Base-by-base conservation (phyloP, 2,113 vertebrate species). In the Labeo rohita region DNA sequence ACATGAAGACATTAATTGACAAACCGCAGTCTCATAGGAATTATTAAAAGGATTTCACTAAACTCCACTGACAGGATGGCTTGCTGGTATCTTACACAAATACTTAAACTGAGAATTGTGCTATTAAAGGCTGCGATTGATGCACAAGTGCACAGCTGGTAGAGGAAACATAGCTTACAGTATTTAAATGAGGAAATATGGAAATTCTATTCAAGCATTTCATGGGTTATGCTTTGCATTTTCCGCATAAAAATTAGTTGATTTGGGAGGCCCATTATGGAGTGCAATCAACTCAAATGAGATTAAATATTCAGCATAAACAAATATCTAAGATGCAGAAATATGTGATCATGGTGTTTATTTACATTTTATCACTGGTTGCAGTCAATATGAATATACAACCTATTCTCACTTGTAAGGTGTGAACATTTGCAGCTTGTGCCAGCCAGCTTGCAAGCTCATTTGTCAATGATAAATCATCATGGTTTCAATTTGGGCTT, bases 301-400 rank as follows among this genome's bases (percentile, higher is more conserved):
- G 15, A 54, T 77, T 54, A 36, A 54, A 18, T 77, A 77, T 54
- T 34, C 74, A 77, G 8, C 23, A 52, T 77, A 52, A 78, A 77
- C 15, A 77, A 16, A 54, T 18, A 52, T 39, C 8, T 39, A 4
- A 56, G 75, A 56, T 56, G 49, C 75, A 56, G 16, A 78, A 54
- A 36, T 77, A 54, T 52, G 49, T 34, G 47, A 54, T 9, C 2
- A 39, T 50, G 15, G 8, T 56, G 50, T 77, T 77, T 56, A 36
- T 34, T 16, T 54, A 21, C 36, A 21, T 72, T 72, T 72, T 43
- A 45, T 65, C 5, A 74, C 72, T 74, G 72, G 6, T 49, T 74
- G 13, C 43, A 49, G 10, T 74, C 45, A n/a, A 13, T n/a, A 49
- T 47, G 10, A 45, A 49, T 13, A 74, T 74, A 74, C 72, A 49